These are phyloP conservation scores for Drosophila niveifrons DNA, from an alignment of 2,888 invertebrate species.

Conservation along the genomic window DNA sequence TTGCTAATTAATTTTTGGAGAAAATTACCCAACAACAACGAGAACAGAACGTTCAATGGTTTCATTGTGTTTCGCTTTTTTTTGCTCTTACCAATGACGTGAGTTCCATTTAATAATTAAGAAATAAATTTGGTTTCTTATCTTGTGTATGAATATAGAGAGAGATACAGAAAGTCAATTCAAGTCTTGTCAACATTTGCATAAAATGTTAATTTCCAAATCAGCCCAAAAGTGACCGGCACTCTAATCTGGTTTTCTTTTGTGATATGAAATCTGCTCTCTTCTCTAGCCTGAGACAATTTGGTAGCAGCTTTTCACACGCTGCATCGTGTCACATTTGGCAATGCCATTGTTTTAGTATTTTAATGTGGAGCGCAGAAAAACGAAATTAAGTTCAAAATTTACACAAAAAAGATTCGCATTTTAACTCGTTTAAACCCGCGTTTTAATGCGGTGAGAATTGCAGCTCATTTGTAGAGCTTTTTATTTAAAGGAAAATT, in stretches of 20 bases:
- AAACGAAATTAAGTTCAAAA: conserved; percentile 6
- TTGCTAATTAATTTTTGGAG: conserved; percentile 69
- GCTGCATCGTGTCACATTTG: conserved; percentile 45
- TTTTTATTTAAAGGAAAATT: background rate
- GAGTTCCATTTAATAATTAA: conserved; percentile 68
- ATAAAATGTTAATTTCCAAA: conserved; percentile 66
- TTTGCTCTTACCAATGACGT: conserved; percentile 34
- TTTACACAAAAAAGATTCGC: conserved; percentile 13
- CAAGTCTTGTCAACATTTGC: conserved; percentile 28
- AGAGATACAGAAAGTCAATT: conserved; percentile 16
- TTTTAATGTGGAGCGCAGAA: conserved; percentile 3
- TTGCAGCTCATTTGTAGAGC: conserved; percentile 1
- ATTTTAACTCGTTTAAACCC: conserved; percentile 6
- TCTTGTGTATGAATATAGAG: conserved; percentile 21
- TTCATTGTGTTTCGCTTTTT: conserved; percentile 36
- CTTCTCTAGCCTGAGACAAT: conserved; percentile 36
- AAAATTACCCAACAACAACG: conserved; percentile 58
- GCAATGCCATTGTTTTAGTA: conserved; percentile 19
- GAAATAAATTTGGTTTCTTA: conserved; percentile 64
- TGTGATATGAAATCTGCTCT: conserved; percentile 17
- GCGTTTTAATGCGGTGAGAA: conserved; percentile 9
- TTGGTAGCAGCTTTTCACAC: conserved; percentile 54
- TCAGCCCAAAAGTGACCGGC: conserved; percentile 14
- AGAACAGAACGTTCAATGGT: conserved; percentile 11
- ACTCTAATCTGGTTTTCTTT: conserved; percentile 10